A percentile compares a stretch with the other conserved stretches of the same genome.
phyloP scores from a whole-genome alignment of 2,888 invertebrate genomes.

The Phyllotreta cruciferae region DNA sequence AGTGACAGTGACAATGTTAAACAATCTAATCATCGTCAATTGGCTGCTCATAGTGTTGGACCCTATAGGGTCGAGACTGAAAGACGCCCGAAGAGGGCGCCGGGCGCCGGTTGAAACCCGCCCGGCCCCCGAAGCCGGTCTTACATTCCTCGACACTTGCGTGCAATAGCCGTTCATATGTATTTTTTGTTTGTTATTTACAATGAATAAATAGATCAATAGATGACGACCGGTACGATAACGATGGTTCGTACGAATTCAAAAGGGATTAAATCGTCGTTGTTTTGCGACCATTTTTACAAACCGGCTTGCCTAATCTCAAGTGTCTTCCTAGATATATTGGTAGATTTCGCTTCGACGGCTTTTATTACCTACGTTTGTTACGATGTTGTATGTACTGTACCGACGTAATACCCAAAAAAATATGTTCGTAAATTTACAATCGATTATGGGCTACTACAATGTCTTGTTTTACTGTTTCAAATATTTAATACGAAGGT shows the following conservation, averaged over 20 bases:
- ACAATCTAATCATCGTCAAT: conserved; percentile 55
- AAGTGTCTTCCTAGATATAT: conserved; percentile 56
- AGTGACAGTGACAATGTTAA: conserved; percentile 50
- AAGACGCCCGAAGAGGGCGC: conserved; percentile 33
- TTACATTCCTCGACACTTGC: conserved; percentile 56
- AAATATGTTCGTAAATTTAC: conserved; percentile 28
- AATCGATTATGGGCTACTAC: conserved; percentile 42
- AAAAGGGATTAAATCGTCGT: too few species aligned
- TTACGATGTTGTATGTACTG: conserved; percentile 42
- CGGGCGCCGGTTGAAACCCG: conserved; percentile 51
- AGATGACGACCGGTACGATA: too few species aligned
- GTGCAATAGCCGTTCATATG: conserved; percentile 46
- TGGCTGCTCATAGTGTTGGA: conserved; percentile 53
- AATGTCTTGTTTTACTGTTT: conserved; percentile 41
- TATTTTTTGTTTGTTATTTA: too few species aligned
- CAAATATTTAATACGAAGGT: conserved; percentile 28
- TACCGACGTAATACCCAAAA: too few species aligned
- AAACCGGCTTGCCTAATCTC: conserved; percentile 49
- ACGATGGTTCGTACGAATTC: too few species aligned
- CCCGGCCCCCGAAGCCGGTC: conserved; percentile 46
- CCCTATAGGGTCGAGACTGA: conserved; percentile 47
- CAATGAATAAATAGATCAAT: too few species aligned
- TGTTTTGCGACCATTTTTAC: conserved; percentile 16
- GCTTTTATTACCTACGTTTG: conserved; percentile 40
- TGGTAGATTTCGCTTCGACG: conserved; percentile 44